Conservation (phyloP, 2,797 vertebrate genomes). For the Trichosurus vulpecula region DNA sequence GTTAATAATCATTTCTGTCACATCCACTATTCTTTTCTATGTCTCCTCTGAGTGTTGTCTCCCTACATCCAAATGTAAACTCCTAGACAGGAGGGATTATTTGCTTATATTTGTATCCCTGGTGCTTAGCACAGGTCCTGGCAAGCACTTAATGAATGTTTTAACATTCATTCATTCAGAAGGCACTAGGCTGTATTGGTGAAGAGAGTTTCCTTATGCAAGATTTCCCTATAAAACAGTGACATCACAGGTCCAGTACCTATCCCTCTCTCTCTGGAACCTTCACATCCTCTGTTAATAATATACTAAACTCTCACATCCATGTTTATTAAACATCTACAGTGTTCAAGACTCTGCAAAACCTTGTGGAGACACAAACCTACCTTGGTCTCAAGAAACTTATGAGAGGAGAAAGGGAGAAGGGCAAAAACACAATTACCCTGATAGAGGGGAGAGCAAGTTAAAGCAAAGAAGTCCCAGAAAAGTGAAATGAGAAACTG, state of each 20-base stretch:
- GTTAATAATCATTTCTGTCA: neutral
- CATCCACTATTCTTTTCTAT: neutral
- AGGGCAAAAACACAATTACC: neutral
- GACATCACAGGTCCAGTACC: too few relatives aligned
- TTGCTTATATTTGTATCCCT: neutral
- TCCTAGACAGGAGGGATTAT: neutral
- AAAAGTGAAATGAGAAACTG: neutral
- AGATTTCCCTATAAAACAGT: neutral
- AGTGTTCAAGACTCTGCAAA: neutral
- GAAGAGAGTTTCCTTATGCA: neutral
- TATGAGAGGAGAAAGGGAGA: neutral
- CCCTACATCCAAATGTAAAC: neutral
- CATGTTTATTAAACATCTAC: neutral
- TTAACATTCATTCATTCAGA: neutral
- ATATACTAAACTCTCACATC: neutral
- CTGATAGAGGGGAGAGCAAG: neutral
- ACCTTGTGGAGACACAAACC: neutral
- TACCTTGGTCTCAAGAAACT: neutral
- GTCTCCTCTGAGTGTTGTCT: neutral
- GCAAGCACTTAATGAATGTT: neutral
- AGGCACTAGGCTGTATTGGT: neutral
- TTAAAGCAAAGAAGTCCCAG: neutral
- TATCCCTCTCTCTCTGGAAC: neutral
- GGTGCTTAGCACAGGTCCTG: neutral
- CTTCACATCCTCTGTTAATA: neutral